A percentile compares a stretch with the other conserved stretches of the same genome.
Conservation (phyloP, 1,140 invertebrate species). For the Dysdera silvatica region DNA sequence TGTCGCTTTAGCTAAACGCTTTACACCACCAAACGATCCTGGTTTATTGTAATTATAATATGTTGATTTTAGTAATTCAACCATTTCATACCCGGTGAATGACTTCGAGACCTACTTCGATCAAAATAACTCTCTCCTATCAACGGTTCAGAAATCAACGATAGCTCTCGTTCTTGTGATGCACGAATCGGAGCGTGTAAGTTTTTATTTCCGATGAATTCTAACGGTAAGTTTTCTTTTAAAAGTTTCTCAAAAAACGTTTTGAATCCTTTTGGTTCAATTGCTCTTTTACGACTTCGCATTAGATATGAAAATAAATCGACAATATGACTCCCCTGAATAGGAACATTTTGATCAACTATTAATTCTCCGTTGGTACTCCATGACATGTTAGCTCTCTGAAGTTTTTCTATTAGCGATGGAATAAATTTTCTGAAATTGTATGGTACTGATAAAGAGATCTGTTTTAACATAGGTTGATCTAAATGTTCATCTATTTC, state of each 20-base stretch:
- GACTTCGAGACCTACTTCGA: neutral
- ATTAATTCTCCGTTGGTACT: neutral
- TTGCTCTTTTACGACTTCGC: neutral
- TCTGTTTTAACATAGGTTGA: too few species aligned
- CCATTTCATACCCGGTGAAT: neutral
- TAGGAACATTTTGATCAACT: neutral
- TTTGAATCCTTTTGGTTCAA: neutral
- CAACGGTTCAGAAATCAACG: too few species aligned
- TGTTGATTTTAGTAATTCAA: neutral
- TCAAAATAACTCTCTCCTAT: too few species aligned
- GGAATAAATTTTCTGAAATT: constrained; percentile 2
- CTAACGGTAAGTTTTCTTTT: neutral
- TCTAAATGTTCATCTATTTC: too few species aligned
- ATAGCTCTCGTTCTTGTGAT: too few species aligned
- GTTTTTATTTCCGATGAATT: neutral
- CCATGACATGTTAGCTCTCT: neutral
- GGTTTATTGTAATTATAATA: constrained; percentile 15
- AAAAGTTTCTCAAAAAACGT: neutral
- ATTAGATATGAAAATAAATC: neutral
- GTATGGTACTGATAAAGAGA: neutral
- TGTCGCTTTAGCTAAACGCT: neutral
- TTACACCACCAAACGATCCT: neutral
- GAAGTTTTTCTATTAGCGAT: constrained; percentile 5
- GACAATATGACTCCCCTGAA: neutral
- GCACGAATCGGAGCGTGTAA: too few species aligned